A percentile compares a stretch with the other conserved stretches of the same genome.
phyloP scores from a whole-genome alignment of 2,113 vertebrate species.

The Lates calcarifer region DNA sequence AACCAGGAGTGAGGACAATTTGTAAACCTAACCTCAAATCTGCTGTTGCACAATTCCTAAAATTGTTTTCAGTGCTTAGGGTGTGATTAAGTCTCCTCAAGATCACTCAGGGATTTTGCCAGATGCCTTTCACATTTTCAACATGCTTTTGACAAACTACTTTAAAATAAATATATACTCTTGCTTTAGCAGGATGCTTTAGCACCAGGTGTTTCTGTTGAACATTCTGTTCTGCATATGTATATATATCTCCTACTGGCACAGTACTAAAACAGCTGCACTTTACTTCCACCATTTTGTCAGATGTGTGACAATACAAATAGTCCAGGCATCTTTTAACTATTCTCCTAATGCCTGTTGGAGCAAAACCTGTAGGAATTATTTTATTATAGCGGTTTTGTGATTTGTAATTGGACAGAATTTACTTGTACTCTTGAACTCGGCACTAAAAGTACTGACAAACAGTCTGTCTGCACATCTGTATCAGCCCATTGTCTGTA shows the following conservation, averaged over 20 bases:
- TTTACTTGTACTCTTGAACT: neutral
- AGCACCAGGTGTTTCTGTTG: neutral
- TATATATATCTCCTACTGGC: neutral
- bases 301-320: no score
- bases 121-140: neutral
- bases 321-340: no score
- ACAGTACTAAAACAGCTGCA: neutral
- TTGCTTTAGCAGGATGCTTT: neutral
- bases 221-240: neutral
- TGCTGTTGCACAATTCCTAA: neutral
- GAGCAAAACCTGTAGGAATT: neutral
- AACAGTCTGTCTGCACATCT: neutral
- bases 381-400: neutral
- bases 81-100: slow-evolving; percentile 3
- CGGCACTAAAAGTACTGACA: neutral
- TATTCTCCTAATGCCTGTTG: no score
- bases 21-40: slow-evolving; percentile 6
- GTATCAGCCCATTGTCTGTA: neutral
- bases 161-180: neutral
- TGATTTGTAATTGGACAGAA: neutral
- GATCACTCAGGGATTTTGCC: neutral
- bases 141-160: neutral
- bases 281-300: no score
- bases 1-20: neutral
- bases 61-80: neutral